phyloP scores from a whole-genome alignment of 2,113 vertebrate genomes.

The Sapajus apella region DNA sequence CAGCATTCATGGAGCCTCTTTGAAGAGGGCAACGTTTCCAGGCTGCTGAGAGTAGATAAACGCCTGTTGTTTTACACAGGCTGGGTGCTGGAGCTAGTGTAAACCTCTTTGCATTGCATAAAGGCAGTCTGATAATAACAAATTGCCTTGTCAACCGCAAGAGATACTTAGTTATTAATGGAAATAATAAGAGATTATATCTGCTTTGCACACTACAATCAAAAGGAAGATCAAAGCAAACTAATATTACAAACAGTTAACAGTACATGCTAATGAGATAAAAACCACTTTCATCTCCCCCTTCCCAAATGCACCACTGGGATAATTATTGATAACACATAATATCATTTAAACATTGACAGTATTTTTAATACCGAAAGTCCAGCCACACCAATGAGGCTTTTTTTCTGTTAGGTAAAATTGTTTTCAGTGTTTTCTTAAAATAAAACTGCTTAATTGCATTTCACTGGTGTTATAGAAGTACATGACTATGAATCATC shows the following conservation, averaged over 20 bases:
- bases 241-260: conserved; percentile 84
- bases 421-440: not conserved
- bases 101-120: conserved; percentile 75
- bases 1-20: not conserved
- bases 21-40: not conserved
- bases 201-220: conserved; percentile 83
- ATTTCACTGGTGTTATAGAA: not conserved
- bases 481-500: not conserved
- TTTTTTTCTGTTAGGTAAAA: conserved; percentile 21
- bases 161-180: conserved; percentile 85
- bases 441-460: not conserved
- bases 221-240: conserved; percentile 86
- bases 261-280: conserved; percentile 86
- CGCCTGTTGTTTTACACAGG: conserved; percentile 67
- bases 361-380: conserved; percentile 81
- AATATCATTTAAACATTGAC: conserved; percentile 76
- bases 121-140: conserved; percentile 77
- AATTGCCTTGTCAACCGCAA: conserved; percentile 86
- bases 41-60: conserved; percentile 58
- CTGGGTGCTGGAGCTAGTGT: conserved; percentile 12
- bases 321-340: conserved; percentile 84
- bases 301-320: conserved; percentile 77
- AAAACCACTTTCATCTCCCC: conserved; percentile 82
- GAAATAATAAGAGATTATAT: conserved; percentile 87
- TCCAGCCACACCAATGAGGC: conserved; percentile 71